Percentiles rank a stretch among this genome's conserved stretches.
phyloP scores from a whole-genome alignment of 2,113 vertebrate species.

The Cichladusa arquata region DNA sequence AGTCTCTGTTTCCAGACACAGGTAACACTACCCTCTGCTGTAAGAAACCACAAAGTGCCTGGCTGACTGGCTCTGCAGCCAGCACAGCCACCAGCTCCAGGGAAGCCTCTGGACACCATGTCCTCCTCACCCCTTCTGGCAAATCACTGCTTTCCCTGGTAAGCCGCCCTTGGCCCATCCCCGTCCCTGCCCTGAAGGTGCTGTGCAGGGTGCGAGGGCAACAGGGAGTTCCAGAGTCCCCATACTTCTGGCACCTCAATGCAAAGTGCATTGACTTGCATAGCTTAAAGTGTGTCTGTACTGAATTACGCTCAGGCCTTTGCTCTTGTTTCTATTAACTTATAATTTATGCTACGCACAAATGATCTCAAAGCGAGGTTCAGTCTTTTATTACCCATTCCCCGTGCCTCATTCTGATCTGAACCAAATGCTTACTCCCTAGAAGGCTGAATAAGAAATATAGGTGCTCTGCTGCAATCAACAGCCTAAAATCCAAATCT shows the following conservation, averaged over 20 bases:
- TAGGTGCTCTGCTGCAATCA: neutral
- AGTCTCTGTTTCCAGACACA: neutral
- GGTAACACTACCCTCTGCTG: constrained; percentile 8
- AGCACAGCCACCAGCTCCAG: neutral
- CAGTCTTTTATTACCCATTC: neutral
- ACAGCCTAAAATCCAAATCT: neutral
- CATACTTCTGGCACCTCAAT: neutral
- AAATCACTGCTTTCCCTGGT: rapidly evolving
- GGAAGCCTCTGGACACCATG: neutral
- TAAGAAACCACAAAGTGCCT: neutral
- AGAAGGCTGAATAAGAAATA: neutral
- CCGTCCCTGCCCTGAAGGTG: neutral
- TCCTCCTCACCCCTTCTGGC: rapidly evolving
- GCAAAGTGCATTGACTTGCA: neutral
- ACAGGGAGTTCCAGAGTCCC: rapidly evolving
- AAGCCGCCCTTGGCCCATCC: neutral
- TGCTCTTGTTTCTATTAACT: neutral
- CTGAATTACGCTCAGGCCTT: neutral
- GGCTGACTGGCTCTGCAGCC: rapidly evolving
- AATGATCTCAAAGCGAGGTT: neutral
- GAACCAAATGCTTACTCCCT: neutral
- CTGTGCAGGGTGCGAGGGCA: rapidly evolving
- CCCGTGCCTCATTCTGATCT: neutral
- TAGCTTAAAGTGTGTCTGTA: neutral
- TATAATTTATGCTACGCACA: neutral